These are phyloP conservation scores for Pionites leucogaster DNA, from an alignment of 2,113 vertebrate genomes.

Conservation along the genomic window DNA sequence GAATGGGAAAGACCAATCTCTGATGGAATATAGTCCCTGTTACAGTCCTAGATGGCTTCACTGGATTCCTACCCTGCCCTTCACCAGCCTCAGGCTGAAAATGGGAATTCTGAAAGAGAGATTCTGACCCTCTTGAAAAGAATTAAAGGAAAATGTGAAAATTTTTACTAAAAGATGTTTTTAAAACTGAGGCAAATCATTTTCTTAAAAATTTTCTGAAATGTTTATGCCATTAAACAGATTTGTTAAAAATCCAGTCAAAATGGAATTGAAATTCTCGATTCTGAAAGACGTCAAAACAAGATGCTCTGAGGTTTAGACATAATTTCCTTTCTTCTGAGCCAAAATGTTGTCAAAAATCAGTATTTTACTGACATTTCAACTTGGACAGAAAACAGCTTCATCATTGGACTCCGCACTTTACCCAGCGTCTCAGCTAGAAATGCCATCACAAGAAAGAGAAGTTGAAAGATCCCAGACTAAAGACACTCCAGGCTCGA, in stretches of 20 bases:
- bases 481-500: accelerated
- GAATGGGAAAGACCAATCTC: slow-evolving; percentile 42
- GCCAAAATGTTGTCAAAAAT: not conserved
- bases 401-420: not conserved
- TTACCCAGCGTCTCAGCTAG: not conserved
- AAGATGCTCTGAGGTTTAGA: not conserved
- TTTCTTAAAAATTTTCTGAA: not conserved
- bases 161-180: not conserved
- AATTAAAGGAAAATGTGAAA: not conserved
- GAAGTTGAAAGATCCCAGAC: not conserved
- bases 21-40: slow-evolving; percentile 28
- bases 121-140: not conserved
- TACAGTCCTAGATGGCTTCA: slow-evolving; percentile 16
- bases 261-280: not conserved
- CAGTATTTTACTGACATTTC: not conserved
- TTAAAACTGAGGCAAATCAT: not conserved
- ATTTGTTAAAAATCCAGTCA: not conserved
- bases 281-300: not conserved
- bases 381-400: not conserved
- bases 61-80: not conserved
- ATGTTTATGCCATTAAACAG: not conserved
- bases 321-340: not conserved
- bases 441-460: not conserved
- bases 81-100: not conserved
- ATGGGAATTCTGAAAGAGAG: not conserved